phyloP scores from a whole-genome alignment of 2,888 invertebrate genomes.

The Rhagonycha fulva region DNA sequence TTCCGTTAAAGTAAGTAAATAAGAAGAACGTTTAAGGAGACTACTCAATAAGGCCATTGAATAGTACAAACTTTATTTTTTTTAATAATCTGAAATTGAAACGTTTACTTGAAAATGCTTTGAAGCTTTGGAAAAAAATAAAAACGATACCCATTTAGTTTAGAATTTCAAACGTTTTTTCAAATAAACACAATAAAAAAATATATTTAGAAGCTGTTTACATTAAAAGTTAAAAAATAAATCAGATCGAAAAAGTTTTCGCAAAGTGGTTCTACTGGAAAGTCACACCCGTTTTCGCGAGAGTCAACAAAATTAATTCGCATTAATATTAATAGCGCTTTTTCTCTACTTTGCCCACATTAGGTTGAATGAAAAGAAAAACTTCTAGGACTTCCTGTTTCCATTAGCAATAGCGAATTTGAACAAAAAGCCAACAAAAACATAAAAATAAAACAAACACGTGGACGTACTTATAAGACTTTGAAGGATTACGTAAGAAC shows the following conservation, averaged over 20 bases:
- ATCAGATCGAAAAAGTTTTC: background rate
- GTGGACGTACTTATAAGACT: background rate
- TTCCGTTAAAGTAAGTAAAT: background rate
- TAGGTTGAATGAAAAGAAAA: constrained; percentile 1
- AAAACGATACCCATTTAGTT: background rate
- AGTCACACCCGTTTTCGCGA: constrained; percentile 3
- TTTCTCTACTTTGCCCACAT: constrained; percentile 1
- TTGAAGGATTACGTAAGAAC: background rate
- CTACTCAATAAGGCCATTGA: background rate
- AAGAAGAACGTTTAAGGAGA: background rate
- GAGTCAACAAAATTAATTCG: constrained; percentile 11
- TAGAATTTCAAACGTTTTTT: background rate
- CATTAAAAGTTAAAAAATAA: background rate
- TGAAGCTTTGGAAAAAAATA: background rate
- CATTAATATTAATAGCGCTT: constrained; percentile 15
- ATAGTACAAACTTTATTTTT: background rate
- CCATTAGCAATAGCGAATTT: background rate
- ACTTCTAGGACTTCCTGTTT: constrained; percentile 5
- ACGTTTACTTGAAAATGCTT: background rate
- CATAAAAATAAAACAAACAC: background rate
- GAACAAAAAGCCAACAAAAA: background rate
- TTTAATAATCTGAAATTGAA: background rate
- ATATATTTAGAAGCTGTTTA: background rate
- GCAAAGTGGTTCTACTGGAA: background rate
- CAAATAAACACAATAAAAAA: background rate